These are phyloP conservation scores for Rhagium mordax DNA, from an alignment of 2,888 invertebrate genomes.

Conservation along the genomic window DNA sequence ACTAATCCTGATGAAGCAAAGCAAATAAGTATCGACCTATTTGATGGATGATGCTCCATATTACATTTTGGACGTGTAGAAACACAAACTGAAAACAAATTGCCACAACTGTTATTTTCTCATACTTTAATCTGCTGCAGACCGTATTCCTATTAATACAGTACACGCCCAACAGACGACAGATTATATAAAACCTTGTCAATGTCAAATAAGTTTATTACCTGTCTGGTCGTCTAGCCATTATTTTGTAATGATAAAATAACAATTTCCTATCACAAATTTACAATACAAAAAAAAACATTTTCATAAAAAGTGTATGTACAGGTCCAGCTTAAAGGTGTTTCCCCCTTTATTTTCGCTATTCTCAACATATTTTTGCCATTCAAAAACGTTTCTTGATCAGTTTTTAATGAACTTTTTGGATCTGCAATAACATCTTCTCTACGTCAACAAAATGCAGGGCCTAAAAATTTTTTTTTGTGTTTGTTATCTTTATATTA, in stretches of 20 bases:
- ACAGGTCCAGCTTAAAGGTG: too few relatives aligned
- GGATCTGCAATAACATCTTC: too few relatives aligned
- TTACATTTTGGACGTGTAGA: neutral
- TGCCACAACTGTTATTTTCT: constrained; percentile 26
- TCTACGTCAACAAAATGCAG: too few relatives aligned
- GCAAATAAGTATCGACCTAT: neutral
- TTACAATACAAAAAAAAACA: too few relatives aligned
- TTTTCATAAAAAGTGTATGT: too few relatives aligned
- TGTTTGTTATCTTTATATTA: too few relatives aligned
- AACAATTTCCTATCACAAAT: neutral
- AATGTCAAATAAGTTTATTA: constrained; percentile 16
- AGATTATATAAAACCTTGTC: constrained; percentile 1
- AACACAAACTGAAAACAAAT: constrained; percentile 23
- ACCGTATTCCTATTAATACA: neutral
- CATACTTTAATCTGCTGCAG: constrained; percentile 7
- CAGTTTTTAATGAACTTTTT: too few relatives aligned
- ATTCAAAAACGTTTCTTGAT: too few relatives aligned
- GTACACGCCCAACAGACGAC: neutral
- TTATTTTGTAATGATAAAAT: neutral
- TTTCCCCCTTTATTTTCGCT: too few relatives aligned
- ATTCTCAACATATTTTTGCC: too few relatives aligned
- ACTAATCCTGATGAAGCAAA: neutral
- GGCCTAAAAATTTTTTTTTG: too few relatives aligned
- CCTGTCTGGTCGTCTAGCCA: neutral
- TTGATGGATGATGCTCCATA: neutral